Evolutionary conservation across 2,797 vertebrate species (phyloP), one percentile per base, ranked within the genome.

Genomic region (Chromis chromis): DNA sequence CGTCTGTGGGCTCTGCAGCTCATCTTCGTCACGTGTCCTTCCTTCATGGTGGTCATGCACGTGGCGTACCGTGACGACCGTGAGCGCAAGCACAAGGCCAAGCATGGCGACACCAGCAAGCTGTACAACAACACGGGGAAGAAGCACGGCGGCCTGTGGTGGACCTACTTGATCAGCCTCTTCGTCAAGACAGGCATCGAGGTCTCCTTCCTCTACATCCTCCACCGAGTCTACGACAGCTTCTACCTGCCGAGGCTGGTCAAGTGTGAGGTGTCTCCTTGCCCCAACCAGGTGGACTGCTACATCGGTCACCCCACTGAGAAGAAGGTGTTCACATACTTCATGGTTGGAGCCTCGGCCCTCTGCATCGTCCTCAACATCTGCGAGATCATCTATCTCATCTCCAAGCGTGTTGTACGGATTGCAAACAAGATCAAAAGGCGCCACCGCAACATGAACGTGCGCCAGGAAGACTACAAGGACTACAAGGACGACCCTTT

Each of bases 1-100:
- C 97, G 98, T 48, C 95, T 99, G 61, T 99, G 98, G 98, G 98
- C 98, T 2, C 92, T 99, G 86, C 98, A 99, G 94, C 96, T 99
- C 81, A 99, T 99, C 93, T 98, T 99, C 0, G 96, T 99, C 91
- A 97, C 97, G 0, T 99, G 98, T 75, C 98, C 98, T 0, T 99
- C 98, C 0, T 90, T 99, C 60, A 92, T 99, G 91, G 98, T 99
- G 89, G 97, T 97, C 74, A 96, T 99, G 96, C 98, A 99, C 0
- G 98, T 99, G 85, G 95, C 96, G 2, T 99, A 99, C 89, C 93
- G 98, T 0, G 95, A 99, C 0, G 97, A 98, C 1, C 94, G 98
- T 0, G 98, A 99, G 88, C 95, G 94, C 66, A 96, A 96, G 85
- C 85, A 97, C 91, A 89, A 28, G 1, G 81, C 87, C 76, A 99